Evolutionary conservation across 2,113 vertebrate genomes (phyloP).

Genomic region (Eptesicus fuscus): DNA sequence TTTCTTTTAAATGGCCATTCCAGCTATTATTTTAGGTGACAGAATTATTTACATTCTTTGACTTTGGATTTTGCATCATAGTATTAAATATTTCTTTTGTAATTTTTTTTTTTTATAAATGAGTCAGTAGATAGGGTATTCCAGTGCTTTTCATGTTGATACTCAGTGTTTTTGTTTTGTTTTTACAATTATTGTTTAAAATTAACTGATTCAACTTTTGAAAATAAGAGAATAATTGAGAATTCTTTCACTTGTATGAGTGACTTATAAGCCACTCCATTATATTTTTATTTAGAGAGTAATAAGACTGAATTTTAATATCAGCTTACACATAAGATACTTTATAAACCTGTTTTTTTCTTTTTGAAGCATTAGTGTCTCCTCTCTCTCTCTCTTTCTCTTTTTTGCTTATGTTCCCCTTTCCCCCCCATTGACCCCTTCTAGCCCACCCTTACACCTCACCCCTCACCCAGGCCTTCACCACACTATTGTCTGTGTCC

Average conservation of each 20-base stretch:
- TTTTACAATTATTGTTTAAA: neutral
- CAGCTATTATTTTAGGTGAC: neutral
- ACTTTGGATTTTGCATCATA: neutral
- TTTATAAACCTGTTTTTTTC: neutral
- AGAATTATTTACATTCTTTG: neutral
- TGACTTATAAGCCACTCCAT: neutral
- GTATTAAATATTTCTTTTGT: neutral
- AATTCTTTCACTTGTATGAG: neutral
- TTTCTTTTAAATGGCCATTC: neutral
- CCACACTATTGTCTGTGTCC: no score
- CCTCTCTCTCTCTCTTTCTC: rapidly evolving
- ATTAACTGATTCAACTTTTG: neutral
- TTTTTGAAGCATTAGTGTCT: neutral
- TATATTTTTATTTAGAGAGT: neutral
- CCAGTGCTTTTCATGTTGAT: neutral
- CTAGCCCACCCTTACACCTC: no score
- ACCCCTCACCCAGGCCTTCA: no score
- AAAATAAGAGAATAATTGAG: neutral
- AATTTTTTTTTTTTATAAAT: neutral
- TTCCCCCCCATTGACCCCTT: no score
- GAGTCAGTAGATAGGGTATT: neutral
- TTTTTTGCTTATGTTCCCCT: no score
- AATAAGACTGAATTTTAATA: neutral
- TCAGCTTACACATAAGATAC: neutral
- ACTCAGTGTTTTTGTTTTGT: neutral